These are phyloP conservation scores for Biston betularia DNA, from an alignment of 2,888 invertebrate species.

Conservation along the genomic window DNA sequence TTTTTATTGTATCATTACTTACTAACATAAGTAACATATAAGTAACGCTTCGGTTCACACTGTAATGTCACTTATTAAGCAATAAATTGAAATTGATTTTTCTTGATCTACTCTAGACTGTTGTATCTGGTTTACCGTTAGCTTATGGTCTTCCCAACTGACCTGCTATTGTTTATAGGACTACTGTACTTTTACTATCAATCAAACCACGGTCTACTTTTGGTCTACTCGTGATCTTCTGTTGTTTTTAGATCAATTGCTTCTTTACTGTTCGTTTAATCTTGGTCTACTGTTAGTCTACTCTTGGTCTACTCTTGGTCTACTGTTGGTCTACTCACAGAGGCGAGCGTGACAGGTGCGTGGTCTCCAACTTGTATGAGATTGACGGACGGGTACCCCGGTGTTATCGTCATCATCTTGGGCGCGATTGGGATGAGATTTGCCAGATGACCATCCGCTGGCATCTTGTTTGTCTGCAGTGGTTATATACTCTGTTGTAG, in stretches of 20 bases:
- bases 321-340: constrained; percentile 17
- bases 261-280: no score
- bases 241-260: no score
- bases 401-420: constrained; percentile 72
- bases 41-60: no score
- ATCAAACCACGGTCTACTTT: background rate
- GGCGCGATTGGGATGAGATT: constrained; percentile 67
- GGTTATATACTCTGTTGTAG: background rate
- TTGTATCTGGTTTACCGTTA: no score
- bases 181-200: no score
- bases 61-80: background rate
- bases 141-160: no score
- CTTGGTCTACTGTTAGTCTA: background rate
- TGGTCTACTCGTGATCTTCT: background rate
- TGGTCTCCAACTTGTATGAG: constrained; percentile 66
- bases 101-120: no score
- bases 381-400: constrained; percentile 69
- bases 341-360: constrained; percentile 48
- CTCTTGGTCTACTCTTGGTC: constrained; percentile 1
- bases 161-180: background rate
- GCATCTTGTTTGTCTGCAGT: constrained; percentile 41
- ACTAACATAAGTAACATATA: no score
- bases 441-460: constrained; percentile 42
- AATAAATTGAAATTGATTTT: background rate
- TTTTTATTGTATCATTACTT: no score